Evolutionary conservation across 2,797 vertebrate species (phyloP).

Genomic region (Spinus olivaceus): DNA sequence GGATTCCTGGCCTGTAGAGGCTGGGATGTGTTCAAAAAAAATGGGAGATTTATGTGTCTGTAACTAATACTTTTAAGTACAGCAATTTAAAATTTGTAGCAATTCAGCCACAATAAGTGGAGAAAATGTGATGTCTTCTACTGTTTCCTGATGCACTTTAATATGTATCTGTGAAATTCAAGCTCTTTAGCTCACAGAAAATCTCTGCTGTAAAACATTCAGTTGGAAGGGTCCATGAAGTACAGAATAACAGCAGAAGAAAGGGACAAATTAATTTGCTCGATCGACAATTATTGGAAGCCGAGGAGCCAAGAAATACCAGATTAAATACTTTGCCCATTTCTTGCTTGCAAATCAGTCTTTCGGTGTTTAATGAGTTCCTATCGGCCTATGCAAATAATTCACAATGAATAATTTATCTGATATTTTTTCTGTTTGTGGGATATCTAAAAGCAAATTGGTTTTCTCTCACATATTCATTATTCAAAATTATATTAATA

Average conservation of each 20-base stretch:
- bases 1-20: neutral
- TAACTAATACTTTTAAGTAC: constrained; percentile 55
- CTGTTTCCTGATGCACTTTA: constrained; percentile 26
- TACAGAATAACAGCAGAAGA: neutral
- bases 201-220: constrained; percentile 12
- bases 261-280: constrained; percentile 3
- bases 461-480: constrained; percentile 21
- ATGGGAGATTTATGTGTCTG: constrained; percentile 33
- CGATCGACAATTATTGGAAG: neutral
- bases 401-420: constrained; percentile 58
- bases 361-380: constrained; percentile 2
- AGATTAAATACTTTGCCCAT: neutral
- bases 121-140: constrained; percentile 21
- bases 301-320: neutral
- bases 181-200: neutral
- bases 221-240: neutral
- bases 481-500: constrained; percentile 28
- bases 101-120: constrained; percentile 6
- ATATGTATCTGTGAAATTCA: constrained; percentile 9
- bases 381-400: constrained; percentile 30
- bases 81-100: constrained; percentile 36
- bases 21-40: neutral
- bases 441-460: constrained; percentile 29
- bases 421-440: constrained; percentile 37
- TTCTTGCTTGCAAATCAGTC: neutral